Evolutionary conservation across 2,888 invertebrate species (phyloP), one percentile per base, ranked within the genome.

Genomic region (Lycophotia porphyrea): DNA sequence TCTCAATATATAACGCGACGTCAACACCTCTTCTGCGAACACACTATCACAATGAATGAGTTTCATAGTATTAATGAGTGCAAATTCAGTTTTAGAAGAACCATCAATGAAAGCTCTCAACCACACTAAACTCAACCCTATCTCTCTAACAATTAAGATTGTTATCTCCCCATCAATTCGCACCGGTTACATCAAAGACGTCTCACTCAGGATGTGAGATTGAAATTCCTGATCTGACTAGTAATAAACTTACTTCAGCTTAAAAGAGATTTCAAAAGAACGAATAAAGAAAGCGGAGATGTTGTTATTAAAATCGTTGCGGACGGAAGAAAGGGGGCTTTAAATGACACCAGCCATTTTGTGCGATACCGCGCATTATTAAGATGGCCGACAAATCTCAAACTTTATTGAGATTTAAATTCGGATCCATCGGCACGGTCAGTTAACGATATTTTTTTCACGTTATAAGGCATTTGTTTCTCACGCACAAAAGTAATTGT

Each of bases 211-310:
- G 96, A 96, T 95, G 94, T 94, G 92, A 94, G 94, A 96, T 95
- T 94, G 95, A 95, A 95, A 95, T 95, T 95, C 95, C 95, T 95
- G 96, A 95, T 96, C 95, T 92, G 96, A 95, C 95, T 96, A 95
- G 95, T 92, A 96, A 96, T 96, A 95, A 96, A 96, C 93, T 95
- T 93, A 93, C 93, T 92, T 91, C 91, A 92, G 92, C 91, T 94
- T 94, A 93, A 88, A 88, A 94, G 93, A 93, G 91, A 93, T 94
- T 93, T 94, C 94, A 95, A 95, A 95, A 94, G 93, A 95, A 94
- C 91, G 93, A 92, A 94, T 94, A 94, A 94, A 94, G 93, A 93
- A 93, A 92, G 89, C 91, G 89, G 91, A 93, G 92, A 94, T 92
- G 94, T 91, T 92, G 89, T 94, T 94, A 94, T 94, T 94, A 93